Percentiles rank a stretch among this genome's conserved stretches.
Evolutionary conservation across 2,797 vertebrate species (phyloP).

Genomic region (Cynopterus sphinx): DNA sequence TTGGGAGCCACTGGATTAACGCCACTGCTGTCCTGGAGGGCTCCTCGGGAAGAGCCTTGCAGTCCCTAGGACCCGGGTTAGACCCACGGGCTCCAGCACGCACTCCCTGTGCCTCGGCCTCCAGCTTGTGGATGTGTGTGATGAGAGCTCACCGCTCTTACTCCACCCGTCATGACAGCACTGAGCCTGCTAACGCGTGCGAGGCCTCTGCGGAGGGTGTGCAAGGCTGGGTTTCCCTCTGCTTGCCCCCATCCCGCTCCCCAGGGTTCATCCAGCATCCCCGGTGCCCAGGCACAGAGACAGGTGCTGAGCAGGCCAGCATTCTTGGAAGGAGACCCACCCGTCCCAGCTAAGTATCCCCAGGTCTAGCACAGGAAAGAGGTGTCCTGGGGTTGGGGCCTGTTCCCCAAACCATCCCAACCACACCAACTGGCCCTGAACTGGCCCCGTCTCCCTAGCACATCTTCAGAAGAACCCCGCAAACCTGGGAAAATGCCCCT

Average conservation of each 20-base stretch:
- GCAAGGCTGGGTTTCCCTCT: fast-evolving
- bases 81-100: neutral
- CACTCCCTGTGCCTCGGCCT: neutral
- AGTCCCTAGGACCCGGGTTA: neutral
- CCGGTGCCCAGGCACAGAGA: neutral
- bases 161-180: fast-evolving
- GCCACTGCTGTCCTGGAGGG: neutral
- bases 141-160: neutral
- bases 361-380: neutral
- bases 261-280: neutral
- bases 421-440: neutral
- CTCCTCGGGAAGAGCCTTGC: neutral
- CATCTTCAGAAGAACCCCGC: neutral
- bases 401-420: neutral
- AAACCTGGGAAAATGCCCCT: too few relatives aligned
- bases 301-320: neutral
- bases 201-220: fast-evolving
- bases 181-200: fast-evolving
- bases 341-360: neutral
- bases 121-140: neutral
- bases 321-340: neutral
- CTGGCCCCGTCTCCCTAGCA: neutral
- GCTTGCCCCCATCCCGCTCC: neutral
- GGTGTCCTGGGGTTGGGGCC: fast-evolving
- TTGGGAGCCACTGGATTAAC: neutral